Conservation (phyloP, 2,113 vertebrate genomes). For the Cnemophilus loriae region DNA sequence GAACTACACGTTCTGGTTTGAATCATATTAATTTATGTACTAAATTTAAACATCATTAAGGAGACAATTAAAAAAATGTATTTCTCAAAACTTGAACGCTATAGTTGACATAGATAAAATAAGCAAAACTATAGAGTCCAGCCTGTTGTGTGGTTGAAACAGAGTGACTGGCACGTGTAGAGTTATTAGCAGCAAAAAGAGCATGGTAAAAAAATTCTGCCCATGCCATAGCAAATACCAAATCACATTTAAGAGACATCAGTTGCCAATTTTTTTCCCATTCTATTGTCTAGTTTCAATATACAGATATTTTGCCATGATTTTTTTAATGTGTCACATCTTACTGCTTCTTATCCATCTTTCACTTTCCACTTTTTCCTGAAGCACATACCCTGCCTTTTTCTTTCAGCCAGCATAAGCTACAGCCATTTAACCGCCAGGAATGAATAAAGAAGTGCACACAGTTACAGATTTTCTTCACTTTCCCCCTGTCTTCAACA, state of each 20-base stretch:
- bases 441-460: neutral
- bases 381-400: neutral
- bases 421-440: neutral
- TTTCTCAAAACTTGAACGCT: neutral
- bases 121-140: neutral
- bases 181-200: neutral
- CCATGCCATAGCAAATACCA: neutral
- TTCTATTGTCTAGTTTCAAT: neutral
- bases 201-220: neutral
- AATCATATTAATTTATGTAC: neutral
- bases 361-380: neutral
- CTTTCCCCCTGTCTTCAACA: neutral
- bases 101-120: neutral
- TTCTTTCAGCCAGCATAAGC: neutral
- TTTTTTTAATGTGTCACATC: neutral
- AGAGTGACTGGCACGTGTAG: neutral
- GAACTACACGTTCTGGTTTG: neutral
- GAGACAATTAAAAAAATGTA: neutral
- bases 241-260: neutral
- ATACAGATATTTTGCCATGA: neutral
- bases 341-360: neutral
- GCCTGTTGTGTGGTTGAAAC: neutral
- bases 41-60: neutral
- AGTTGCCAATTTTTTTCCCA: rapidly evolving
- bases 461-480: neutral